phyloP scores from a whole-genome alignment of 37 sponge, comb jelly and placozoan genomes.

The Bolinopsis microptera region DNA sequence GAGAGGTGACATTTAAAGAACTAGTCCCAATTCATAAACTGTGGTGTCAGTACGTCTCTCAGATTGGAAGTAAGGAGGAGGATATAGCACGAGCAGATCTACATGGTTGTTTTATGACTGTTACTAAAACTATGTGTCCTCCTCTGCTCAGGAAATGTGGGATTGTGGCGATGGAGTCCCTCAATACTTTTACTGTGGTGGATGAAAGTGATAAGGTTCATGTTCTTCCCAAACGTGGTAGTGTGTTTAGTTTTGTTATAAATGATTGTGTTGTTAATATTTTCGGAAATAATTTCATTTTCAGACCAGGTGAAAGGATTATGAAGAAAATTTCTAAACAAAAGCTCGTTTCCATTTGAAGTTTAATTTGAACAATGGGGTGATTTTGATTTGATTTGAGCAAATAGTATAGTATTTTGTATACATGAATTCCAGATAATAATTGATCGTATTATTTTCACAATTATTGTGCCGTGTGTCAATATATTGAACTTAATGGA shows the following conservation, averaged over 20 bases:
- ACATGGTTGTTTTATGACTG: slow-evolving; percentile 52
- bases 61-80: not conserved
- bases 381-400: too few species aligned
- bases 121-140: slow-evolving; percentile 6
- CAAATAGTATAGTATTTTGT: not conserved
- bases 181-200: slow-evolving; percentile 51
- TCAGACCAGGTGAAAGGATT: slow-evolving; percentile 53
- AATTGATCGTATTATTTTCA: too few species aligned
- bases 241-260: slow-evolving; percentile 55
- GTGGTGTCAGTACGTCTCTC: slow-evolving; percentile 23
- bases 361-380: too few species aligned
- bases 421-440: not conserved
- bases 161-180: slow-evolving; percentile 54
- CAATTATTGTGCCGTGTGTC: too few species aligned
- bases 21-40: not conserved
- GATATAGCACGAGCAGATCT: slow-evolving; percentile 36
- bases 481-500: too few species aligned
- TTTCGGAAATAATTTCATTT: slow-evolving; percentile 51
- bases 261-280: slow-evolving; percentile 3
- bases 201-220: slow-evolving; percentile 32
- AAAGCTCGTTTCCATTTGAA: not conserved
- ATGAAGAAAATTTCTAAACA: slow-evolving; percentile 35
- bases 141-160: not conserved
- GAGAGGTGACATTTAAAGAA: slow-evolving; percentile 9
- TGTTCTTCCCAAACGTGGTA: slow-evolving; percentile 52